Conservation (phyloP, 2,113 vertebrate genomes). For the Macaca fascicularis region T2T-MFA8v1.1 NC_088381.1:94201501-94202000, state of each 20-base stretch:
- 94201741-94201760: neutral
- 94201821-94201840: neutral
- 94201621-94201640: neutral
- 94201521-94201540: neutral
- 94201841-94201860: neutral
- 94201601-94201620: neutral
- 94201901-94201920: constrained; percentile 8
- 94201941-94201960: neutral
- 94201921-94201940: constrained; percentile 12
- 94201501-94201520: neutral
- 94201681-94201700: neutral
- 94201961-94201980: neutral
- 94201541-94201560: neutral
- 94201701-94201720: neutral
- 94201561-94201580: neutral
- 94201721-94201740: neutral
- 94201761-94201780: neutral
- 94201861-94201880: neutral
- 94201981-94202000: constrained; percentile 37
- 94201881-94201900: neutral
- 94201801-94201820: neutral
- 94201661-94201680: neutral
- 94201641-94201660: neutral
- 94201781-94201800: neutral
- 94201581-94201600: neutral